These are phyloP conservation scores for Pygmarrhopalites habei DNA, from an alignment of 1,140 invertebrate genomes.

Conservation along the genomic window DNA sequence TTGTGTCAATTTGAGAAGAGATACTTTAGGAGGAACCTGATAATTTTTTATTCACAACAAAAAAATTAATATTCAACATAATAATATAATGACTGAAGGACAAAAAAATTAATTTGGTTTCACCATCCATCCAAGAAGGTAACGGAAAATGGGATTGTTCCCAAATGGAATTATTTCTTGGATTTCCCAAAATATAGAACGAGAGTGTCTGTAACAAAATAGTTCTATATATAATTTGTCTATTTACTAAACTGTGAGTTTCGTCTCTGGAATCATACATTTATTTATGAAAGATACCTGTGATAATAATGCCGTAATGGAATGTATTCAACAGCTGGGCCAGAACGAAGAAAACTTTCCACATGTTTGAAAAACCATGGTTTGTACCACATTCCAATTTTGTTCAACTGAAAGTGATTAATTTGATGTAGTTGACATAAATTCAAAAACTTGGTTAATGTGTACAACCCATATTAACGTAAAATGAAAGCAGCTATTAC, in stretches of 20 bases:
- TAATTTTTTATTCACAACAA: constrained; percentile 47
- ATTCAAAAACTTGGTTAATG: neutral
- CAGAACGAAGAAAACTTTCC: constrained; percentile 48
- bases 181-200: constrained; percentile 47
- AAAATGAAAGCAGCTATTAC: constrained; percentile 49
- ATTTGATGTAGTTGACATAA: constrained; percentile 14
- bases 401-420: constrained; percentile 51
- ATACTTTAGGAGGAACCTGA: constrained; percentile 78
- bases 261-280: too few species aligned
- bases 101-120: too few species aligned
- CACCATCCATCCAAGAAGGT: constrained; percentile 52
- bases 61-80: neutral
- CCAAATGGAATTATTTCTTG: constrained; percentile 79
- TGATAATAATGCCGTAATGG: constrained; percentile 71
- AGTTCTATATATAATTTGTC: too few species aligned
- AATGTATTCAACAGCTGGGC: constrained; percentile 57
- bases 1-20: constrained; percentile 73
- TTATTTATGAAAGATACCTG: too few species aligned
- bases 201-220: constrained; percentile 70
- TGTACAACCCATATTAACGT: constrained; percentile 51
- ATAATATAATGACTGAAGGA: neutral
- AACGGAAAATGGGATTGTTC: constrained; percentile 67
- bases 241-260: too few species aligned
- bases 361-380: constrained; percentile 81
- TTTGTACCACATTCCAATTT: constrained; percentile 68